Percentiles rank a stretch among this genome's conserved stretches.
These are phyloP conservation scores for Zosterops japonicus DNA, from an alignment of 2,113 vertebrate species.

Conservation along the genomic window DNA sequence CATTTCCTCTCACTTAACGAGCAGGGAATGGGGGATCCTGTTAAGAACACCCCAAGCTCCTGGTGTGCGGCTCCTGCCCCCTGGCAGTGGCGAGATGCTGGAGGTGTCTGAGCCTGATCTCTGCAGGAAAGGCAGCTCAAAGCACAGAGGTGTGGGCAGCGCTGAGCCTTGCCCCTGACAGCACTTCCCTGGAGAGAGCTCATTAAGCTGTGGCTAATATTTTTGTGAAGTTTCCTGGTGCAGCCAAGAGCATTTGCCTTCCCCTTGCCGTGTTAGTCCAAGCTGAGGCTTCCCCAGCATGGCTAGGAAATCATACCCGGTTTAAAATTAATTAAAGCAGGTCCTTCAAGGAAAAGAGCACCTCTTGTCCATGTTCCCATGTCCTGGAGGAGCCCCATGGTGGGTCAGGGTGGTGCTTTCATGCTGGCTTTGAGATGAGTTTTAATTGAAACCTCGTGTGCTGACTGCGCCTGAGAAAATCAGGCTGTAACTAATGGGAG, in stretches of 20 bases:
- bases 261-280: not conserved
- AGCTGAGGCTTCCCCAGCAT: not conserved
- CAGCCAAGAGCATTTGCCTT: not conserved
- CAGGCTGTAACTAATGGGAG: not conserved
- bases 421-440: not conserved
- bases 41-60: not conserved
- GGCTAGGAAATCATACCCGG: not conserved
- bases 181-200: not conserved
- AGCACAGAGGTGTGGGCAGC: not conserved
- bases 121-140: not conserved
- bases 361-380: not conserved
- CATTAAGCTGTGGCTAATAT: not conserved
- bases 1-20: not conserved
- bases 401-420: not conserved
- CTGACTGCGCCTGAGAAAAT: not conserved
- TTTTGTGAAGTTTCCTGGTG: not conserved
- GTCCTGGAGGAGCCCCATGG: not conserved
- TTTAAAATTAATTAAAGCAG: not conserved
- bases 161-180: not conserved
- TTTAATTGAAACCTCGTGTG: not conserved
- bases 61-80: not conserved
- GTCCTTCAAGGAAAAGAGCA: not conserved
- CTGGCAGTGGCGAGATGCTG: fast-evolving
- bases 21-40: not conserved
- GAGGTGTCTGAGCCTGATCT: not conserved